phyloP scores from a whole-genome alignment of 2,888 invertebrate genomes.

The Macrostomum cliftonense region DNA sequence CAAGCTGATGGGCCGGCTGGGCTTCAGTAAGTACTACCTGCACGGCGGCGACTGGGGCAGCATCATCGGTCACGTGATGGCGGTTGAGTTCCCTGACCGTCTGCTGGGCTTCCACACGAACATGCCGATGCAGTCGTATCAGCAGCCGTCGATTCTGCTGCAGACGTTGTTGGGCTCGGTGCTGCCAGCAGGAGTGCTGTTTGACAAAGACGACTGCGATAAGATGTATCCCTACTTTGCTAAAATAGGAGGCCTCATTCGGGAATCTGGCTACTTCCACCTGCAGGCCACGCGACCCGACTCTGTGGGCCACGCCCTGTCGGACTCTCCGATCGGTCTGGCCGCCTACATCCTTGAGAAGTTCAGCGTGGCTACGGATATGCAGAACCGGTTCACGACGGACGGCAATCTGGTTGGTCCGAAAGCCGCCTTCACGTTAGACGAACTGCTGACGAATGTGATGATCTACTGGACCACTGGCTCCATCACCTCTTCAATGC shows the following conservation, averaged over 20 bases:
- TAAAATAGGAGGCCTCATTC: slow-evolving; percentile 20
- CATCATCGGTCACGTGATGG: slow-evolving; percentile 46
- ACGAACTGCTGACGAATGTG: slow-evolving; percentile 55
- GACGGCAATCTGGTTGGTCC: slow-evolving; percentile 49
- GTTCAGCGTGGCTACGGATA: slow-evolving; percentile 53
- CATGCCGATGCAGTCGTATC: slow-evolving; percentile 6
- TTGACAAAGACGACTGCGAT: slow-evolving; percentile 16
- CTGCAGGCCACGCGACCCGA: slow-evolving; percentile 72
- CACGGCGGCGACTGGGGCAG: slow-evolving; percentile 72
- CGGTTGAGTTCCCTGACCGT: slow-evolving; percentile 47
- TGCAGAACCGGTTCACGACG: slow-evolving; percentile 36
- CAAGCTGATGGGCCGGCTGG: slow-evolving; percentile 53
- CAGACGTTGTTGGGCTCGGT: slow-evolving; percentile 20
- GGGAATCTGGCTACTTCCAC: slow-evolving; percentile 46
- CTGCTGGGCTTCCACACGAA: slow-evolving; percentile 10
- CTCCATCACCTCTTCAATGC: slow-evolving; percentile 53
- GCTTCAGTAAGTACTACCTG: slow-evolving; percentile 48
- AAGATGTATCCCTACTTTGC: slow-evolving; percentile 21
- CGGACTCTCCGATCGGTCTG: slow-evolving; percentile 61
- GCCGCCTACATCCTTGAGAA: slow-evolving; percentile 77
- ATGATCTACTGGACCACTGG: slow-evolving; percentile 63
- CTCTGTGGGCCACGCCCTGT: slow-evolving; percentile 51
- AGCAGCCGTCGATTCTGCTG: slow-evolving; percentile 14
- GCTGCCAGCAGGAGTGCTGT: slow-evolving; percentile 19
- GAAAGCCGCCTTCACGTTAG: slow-evolving; percentile 45